A percentile compares a stretch with the other conserved stretches of the same genome.
These are phyloP conservation scores for Lagria hirta DNA, from an alignment of 2,888 invertebrate species.

Conservation along the genomic window DNA sequence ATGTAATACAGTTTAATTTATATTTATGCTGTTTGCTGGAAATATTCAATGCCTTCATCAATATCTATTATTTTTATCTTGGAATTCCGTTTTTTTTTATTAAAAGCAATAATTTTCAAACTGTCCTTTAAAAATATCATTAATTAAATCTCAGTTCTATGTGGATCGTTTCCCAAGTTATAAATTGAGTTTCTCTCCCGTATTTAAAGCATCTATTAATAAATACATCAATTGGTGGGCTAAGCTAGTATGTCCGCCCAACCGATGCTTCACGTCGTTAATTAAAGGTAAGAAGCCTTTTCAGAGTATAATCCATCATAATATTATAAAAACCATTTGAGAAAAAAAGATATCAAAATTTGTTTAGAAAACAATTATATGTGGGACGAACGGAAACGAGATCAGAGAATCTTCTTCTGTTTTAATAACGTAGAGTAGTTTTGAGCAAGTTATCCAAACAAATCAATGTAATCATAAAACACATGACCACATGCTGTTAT, in stretches of 20 bases:
- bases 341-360: conserved; percentile 15
- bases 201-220: too few species aligned
- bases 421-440: background rate
- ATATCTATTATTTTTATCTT: too few species aligned
- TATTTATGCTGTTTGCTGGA: too few species aligned
- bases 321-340: conserved; percentile 9
- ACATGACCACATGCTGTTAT: conserved; percentile 17
- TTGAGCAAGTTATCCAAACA: conserved; percentile 5
- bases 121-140: conserved; percentile 1
- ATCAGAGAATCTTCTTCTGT: background rate
- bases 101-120: conserved; percentile 1
- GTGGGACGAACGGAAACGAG: background rate
- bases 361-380: conserved; percentile 4
- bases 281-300: conserved; percentile 17
- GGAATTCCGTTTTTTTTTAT: conserved; percentile 1
- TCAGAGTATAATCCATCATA: conserved; percentile 20
- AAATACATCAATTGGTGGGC: conserved; percentile 31
- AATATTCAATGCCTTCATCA: too few species aligned
- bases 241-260: conserved; percentile 31
- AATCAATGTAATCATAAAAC: conserved; percentile 12
- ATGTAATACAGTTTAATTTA: too few species aligned
- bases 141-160: too few species aligned
- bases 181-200: too few species aligned
- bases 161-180: too few species aligned
- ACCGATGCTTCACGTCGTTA: conserved; percentile 23